phyloP scores from a whole-genome alignment of 2,888 invertebrate species.

The Nomada lathburiana region DNA sequence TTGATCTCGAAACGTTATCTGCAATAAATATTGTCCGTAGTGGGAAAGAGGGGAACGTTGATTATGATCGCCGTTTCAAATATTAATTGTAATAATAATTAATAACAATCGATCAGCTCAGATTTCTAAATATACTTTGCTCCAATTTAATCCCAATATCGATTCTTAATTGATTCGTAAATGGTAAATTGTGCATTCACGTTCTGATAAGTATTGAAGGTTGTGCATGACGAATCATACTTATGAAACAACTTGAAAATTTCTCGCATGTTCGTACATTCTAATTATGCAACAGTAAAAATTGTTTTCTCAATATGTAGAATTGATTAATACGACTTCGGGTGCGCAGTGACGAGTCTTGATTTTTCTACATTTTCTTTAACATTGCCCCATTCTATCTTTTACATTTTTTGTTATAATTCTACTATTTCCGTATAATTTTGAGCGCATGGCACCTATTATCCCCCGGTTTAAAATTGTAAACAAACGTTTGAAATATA shows the following conservation, averaged over 20 bases:
- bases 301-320: neutral
- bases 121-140: neutral
- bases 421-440: too few relatives aligned
- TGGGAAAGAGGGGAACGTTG: too few relatives aligned
- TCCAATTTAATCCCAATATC: constrained; percentile 19
- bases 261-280: neutral
- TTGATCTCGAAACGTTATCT: too few relatives aligned
- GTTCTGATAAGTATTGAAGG: constrained; percentile 11
- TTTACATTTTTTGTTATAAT: too few relatives aligned
- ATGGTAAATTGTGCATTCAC: constrained; percentile 12
- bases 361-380: too few relatives aligned
- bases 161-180: constrained; percentile 30
- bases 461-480: too few relatives aligned
- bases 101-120: neutral
- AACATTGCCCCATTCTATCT: too few relatives aligned
- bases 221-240: neutral
- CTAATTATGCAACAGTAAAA: neutral
- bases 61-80: neutral
- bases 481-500: too few relatives aligned
- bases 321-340: too few relatives aligned
- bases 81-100: neutral
- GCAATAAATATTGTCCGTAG: too few relatives aligned
- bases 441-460: too few relatives aligned
- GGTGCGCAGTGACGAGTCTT: too few relatives aligned
- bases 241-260: neutral